Percentiles rank a stretch among this genome's conserved stretches.
Evolutionary conservation across 2,888 invertebrate species (phyloP).

Genomic region (Trichopria drosophilae): DNA sequence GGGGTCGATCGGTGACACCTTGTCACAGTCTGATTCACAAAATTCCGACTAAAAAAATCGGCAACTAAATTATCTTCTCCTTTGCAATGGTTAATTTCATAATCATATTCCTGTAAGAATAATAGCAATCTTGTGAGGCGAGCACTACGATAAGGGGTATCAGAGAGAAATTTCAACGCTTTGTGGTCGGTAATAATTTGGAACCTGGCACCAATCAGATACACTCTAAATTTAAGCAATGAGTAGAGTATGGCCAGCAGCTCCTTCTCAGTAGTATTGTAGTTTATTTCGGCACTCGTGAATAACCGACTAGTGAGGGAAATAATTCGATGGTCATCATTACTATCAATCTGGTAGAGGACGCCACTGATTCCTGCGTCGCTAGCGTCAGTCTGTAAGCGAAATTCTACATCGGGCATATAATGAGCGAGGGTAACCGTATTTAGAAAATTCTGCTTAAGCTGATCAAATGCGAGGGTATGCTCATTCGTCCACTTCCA

Average conservation of each 20-base stretch:
- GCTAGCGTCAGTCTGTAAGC: slow-evolving; percentile 24
- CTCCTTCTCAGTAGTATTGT: slow-evolving; percentile 39
- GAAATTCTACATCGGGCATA: slow-evolving; percentile 4
- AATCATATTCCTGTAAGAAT: slow-evolving; percentile 39
- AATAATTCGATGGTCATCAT: slow-evolving; percentile 21
- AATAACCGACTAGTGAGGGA: slow-evolving; percentile 36
- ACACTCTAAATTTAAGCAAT: slow-evolving; percentile 38
- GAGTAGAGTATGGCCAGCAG: slow-evolving; percentile 35
- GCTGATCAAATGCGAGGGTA: not conserved
- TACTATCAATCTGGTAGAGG: slow-evolving; percentile 23
- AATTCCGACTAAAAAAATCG: too few species aligned
- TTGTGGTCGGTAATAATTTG: slow-evolving; percentile 40
- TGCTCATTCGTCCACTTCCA: not conserved
- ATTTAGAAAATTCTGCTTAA: slow-evolving; percentile 7
- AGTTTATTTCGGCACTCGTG: too few species aligned
- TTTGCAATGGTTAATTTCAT: slow-evolving; percentile 32
- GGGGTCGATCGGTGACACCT: too few species aligned
- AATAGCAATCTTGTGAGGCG: slow-evolving; percentile 39
- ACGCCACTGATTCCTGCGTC: slow-evolving; percentile 29
- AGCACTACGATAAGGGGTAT: slow-evolving; percentile 34
- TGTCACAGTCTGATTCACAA: too few species aligned
- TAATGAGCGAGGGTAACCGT: slow-evolving; percentile 18
- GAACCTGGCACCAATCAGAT: slow-evolving; percentile 31
- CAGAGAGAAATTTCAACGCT: slow-evolving; percentile 36
- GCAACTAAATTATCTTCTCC: slow-evolving; percentile 38